Conservation (phyloP, 2,888 invertebrate genomes). For the Cataglyphis livida region DNA sequence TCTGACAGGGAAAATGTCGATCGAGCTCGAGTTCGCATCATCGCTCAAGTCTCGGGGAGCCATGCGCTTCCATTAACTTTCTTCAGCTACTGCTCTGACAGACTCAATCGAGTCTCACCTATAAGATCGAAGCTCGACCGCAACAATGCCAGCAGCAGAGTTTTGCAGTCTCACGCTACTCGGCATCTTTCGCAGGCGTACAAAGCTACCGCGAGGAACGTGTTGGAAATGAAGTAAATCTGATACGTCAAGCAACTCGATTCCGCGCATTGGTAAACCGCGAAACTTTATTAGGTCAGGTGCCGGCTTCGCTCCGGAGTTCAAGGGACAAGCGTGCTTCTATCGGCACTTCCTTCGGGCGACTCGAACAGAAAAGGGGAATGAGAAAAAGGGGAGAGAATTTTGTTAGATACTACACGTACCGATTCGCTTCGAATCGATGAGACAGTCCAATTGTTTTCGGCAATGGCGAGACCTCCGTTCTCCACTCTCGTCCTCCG, state of each 20-base stretch:
- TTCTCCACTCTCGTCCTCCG: constrained; percentile 55
- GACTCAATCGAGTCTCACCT: constrained; percentile 22
- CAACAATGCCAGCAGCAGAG: constrained; percentile 45
- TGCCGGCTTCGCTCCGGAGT: constrained; percentile 28
- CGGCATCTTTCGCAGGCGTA: constrained; percentile 29
- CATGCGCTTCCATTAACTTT: constrained; percentile 11
- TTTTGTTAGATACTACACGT: constrained; percentile 22
- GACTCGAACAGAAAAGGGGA: background rate
- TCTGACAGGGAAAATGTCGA: background rate
- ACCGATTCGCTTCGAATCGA: constrained; percentile 67
- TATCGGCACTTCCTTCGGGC: background rate
- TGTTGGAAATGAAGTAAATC: constrained; percentile 33
- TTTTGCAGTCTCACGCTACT: constrained; percentile 49
- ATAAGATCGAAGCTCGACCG: constrained; percentile 5
- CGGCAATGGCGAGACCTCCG: constrained; percentile 48
- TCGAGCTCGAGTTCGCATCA: constrained; percentile 1
- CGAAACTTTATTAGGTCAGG: constrained; percentile 70
- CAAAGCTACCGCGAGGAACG: background rate
- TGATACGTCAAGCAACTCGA: constrained; percentile 60
- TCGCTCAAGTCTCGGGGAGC: constrained; percentile 5
- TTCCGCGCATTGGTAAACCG: constrained; percentile 69
- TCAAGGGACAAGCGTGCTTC: background rate
- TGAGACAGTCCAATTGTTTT: constrained; percentile 62
- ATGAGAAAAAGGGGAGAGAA: constrained; percentile 2
- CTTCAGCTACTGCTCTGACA: background rate